Conservation (phyloP, 2,888 invertebrate genomes). For the Tetramorium bicarinatum region DNA sequence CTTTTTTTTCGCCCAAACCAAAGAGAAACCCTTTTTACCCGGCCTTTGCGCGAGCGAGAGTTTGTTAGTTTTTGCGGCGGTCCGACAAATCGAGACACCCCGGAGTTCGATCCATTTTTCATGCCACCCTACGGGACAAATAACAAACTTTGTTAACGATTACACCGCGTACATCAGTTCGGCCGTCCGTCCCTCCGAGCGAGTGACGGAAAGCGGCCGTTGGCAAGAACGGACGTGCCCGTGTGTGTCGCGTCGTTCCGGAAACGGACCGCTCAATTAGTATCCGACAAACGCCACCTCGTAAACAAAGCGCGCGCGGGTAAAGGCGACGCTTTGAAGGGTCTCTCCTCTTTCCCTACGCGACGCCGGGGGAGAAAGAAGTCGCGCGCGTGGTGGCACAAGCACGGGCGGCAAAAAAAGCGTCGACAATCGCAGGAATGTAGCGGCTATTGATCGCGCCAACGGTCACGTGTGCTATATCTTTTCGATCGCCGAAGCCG, state of each 20-base stretch:
- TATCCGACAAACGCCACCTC: slow-evolving; percentile 50
- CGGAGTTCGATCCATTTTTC: slow-evolving; percentile 55
- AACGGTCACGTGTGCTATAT: slow-evolving; percentile 56
- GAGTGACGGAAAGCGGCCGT: slow-evolving; percentile 38
- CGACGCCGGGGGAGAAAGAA: not conserved
- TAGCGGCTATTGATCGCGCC: slow-evolving; percentile 51
- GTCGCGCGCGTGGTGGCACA: not conserved
- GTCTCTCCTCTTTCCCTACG: not conserved
- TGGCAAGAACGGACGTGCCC: slow-evolving; percentile 32
- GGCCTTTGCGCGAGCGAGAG: slow-evolving; percentile 54
- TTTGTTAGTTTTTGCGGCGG: slow-evolving; percentile 56
- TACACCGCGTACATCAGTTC: slow-evolving; percentile 55
- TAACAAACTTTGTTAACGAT: slow-evolving; percentile 58
- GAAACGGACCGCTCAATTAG: slow-evolving; percentile 56
- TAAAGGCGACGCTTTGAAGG: slow-evolving; percentile 51
- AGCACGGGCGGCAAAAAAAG: slow-evolving; percentile 36
- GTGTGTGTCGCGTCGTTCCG: slow-evolving; percentile 47
- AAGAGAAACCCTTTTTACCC: slow-evolving; percentile 43
- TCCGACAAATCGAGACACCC: slow-evolving; percentile 52
- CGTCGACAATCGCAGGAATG: slow-evolving; percentile 49
- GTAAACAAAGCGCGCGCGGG: slow-evolving; percentile 47
- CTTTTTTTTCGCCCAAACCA: slow-evolving; percentile 18
- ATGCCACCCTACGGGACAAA: slow-evolving; percentile 57
- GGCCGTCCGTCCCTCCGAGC: slow-evolving; percentile 28
- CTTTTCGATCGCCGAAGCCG: slow-evolving; percentile 55